Base-by-base conservation (phyloP, 2,113 vertebrate genomes). In the Sardina pilchardus region DNA sequence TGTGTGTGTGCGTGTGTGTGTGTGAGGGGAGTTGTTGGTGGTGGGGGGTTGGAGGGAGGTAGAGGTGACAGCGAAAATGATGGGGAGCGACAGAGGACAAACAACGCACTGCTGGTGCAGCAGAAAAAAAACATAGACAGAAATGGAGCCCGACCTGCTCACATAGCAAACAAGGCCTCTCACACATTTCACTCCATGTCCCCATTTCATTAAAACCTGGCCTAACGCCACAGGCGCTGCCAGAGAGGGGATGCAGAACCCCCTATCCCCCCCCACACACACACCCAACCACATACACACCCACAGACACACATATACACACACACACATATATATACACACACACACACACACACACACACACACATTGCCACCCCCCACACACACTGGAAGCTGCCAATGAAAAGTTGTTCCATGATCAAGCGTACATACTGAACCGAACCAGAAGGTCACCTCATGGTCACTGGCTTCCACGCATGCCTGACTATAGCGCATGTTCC, bases 51-150 rank as follows among this genome's bases (percentile, higher is more conserved):
- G 24, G 34, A 17, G 21, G 53, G 30, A 10, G 71, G 67, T 45
- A 36, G 44, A 80, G 83, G 84, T 82, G 59, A 86, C 59, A 39
- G 82, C 81, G 45, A 59, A 80, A 81, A n/a, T 82, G 53, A 87
- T 81, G 85, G 42, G 59, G 85, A 56, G 36, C 19, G 87, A 82
- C 59, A 88, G 12, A 84, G 67, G 71, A 56, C 53, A 42, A 34
- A 87, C 67, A 75, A 30, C 10, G 14, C 53, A 75, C 83, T 75
- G 83, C 83, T 75, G 83, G 44, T 39, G 83, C 83, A 78, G 84
- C 84, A 56, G 26, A 85, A 56, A 34, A 42, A 36, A 34, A 6
- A 14, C 12, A 26, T 10, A 26, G 26, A 75, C 3, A 75, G 67
- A 34, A 75, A 75, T 75, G 1, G 67, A 75, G 67, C 30, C 30